phyloP scores from a whole-genome alignment of 2,113 vertebrate genomes.

The Agapornis roseicollis region DNA sequence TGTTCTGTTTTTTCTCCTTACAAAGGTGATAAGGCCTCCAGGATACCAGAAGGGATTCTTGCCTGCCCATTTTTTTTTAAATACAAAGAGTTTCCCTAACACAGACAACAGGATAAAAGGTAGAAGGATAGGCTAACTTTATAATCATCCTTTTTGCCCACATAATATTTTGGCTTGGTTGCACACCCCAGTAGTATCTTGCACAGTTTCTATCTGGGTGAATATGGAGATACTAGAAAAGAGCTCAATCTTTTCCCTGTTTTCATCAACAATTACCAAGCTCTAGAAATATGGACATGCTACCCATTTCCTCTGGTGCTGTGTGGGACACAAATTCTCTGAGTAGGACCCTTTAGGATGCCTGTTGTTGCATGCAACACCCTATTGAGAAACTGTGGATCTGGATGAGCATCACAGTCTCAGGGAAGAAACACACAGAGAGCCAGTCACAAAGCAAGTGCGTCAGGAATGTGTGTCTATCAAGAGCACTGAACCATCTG shows the following conservation, averaged over 20 bases:
- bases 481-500: neutral
- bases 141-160: neutral
- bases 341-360: neutral
- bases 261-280: neutral
- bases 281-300: neutral
- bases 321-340: neutral
- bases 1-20: conserved; percentile 32
- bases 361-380: neutral
- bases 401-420: neutral
- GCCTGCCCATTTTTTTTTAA: neutral
- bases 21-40: neutral
- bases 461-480: neutral
- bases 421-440: neutral
- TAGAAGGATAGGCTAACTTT: neutral
- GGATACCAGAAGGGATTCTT: neutral
- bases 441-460: neutral
- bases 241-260: neutral
- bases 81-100: neutral
- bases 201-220: neutral
- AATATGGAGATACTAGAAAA: neutral
- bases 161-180: neutral
- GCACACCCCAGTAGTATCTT: neutral
- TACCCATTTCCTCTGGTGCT: neutral
- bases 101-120: neutral
- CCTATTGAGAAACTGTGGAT: neutral